Evolutionary conservation across 2,113 vertebrate genomes (phyloP), one percentile per base, ranked within the genome.

Genomic region (Spheniscus mendiculus): DNA sequence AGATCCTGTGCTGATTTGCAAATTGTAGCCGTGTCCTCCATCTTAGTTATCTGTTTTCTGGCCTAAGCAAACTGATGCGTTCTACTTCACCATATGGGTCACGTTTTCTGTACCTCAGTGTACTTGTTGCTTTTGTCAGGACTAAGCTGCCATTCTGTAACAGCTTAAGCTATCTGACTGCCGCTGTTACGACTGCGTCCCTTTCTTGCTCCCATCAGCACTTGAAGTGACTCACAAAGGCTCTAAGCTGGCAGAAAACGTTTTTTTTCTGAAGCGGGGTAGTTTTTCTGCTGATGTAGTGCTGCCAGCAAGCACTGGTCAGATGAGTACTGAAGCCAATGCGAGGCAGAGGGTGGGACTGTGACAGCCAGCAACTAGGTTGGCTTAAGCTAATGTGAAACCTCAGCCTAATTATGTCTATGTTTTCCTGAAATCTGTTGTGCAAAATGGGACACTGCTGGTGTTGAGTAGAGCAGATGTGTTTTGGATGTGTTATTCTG

Each of bases 61-160:
- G 32, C 36, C 32, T 34, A 5, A 59, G 82, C 45, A 38, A 66
- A 42, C 4, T 0, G 36, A n/a, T 81, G 49, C 50, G 5, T 83
- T n/a, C n/a, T 16, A 0, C 62, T 73, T 32, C 44, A 34, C 62
- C 38, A 3, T 10, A 5, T 16, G 67, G 85, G n/a, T 62, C n/a
- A 2, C 0, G 15, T 45, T 40, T 59, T n/a, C 84, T 36, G 34
- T 73, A 30, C 79, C 58, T 45, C 32, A 2, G 19, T 1, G 5
- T 63, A 93, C 92, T 94, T 91, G 79, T 94, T 94, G 94, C 63
- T 93, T 91, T 96, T 93, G 69, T 95, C 34, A 71, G 87, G 50
- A 34, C 56, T n/a, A 8, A 73, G 61, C 86, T 69, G 87, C 82
- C 2, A 1, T 85, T 89, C 78, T 22, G 16, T 19, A 72, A 14